Base-by-base conservation (phyloP, 2,888 invertebrate species). In the Eupelmus urozonus region DNA sequence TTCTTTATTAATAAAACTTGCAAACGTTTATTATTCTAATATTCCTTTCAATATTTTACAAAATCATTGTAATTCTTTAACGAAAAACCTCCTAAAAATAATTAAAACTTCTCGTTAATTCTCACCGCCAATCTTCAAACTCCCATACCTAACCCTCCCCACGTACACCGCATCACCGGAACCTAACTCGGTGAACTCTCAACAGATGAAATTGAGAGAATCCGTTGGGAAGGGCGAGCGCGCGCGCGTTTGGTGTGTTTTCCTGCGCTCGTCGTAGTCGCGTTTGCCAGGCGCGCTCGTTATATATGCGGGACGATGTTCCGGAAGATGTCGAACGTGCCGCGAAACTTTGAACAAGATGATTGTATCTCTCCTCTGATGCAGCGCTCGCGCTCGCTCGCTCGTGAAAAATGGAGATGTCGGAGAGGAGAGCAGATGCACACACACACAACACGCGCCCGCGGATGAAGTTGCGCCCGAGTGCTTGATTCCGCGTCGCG, bases 311-410 rank as follows among this genome's bases (percentile, higher is more conserved):
- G 34, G 76, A 66, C 75, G 55, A 72, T 72, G 76, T 75, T 76
- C 76, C 79, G 79, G 79, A 79, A 79, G 79, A 79, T 79, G 79
- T 79, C 79, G 76, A 79, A 79, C 79, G 79, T 73, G 79, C 73
- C 79, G 69, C 69, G 76, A 76, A 79, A 72, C 79, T 76, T 79
- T 73, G 72, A 76, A 79, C 79, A 76, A 67, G 76, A 69, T 59
- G 79, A 79, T 79, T 65, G 69, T 76, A 79, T 79, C 76, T 57
- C 70, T 25, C 27, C 25, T 40, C 20, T 18, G 53, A 18, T 34
- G 51, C 45, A n/a, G 66, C 13, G 51, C 51, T 23, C n/a, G n/a
- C n/a, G n/a, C n/a, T n/a, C n/a, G n/a, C n/a, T 20, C 0, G 25
- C 63, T 63, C 25, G 60, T 66, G 66, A 78, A 78, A 77, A 73